phyloP scores from a whole-genome alignment of 2,113 vertebrate species.

The Forbesichthys agassizii region DNA sequence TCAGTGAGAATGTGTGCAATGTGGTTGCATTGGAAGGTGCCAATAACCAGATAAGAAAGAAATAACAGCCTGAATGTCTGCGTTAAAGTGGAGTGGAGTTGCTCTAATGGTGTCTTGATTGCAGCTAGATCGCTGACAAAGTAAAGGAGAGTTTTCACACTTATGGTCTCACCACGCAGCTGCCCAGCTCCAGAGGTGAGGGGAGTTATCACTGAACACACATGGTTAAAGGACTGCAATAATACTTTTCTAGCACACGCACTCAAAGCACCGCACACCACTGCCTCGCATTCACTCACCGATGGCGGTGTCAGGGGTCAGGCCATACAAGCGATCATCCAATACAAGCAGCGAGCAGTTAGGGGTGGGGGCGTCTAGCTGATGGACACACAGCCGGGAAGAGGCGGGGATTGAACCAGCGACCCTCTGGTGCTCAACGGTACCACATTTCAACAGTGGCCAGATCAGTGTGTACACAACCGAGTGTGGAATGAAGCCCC shows the following conservation, averaged over 20 bases:
- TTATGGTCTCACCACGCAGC: constrained; percentile 42
- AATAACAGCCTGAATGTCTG: constrained; percentile 47
- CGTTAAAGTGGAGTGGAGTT: constrained; percentile 44
- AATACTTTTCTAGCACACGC: not conserved
- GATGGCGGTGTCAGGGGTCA: too few species aligned
- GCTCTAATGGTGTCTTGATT: constrained; percentile 57
- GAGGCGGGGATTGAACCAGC: too few species aligned
- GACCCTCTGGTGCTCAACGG: too few species aligned
- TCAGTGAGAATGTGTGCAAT: constrained; percentile 48
- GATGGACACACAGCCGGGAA: too few species aligned
- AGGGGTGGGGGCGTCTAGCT: too few species aligned
- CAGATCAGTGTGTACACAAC: too few species aligned
- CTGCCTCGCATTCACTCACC: not conserved
- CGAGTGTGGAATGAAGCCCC: too few species aligned
- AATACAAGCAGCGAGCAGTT: too few species aligned
- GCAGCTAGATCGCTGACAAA: constrained; percentile 40
- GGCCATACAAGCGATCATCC: too few species aligned
- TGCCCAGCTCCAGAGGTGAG: constrained; percentile 26
- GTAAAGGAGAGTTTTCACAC: constrained; percentile 49
- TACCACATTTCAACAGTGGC: too few species aligned
- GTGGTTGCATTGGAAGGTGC: constrained; percentile 43
- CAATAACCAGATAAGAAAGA: constrained; percentile 27
- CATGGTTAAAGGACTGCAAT: too few species aligned
- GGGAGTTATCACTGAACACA: constrained; percentile 13
- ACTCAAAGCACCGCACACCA: not conserved